These are phyloP conservation scores for Neodontobutis hainanensis DNA, from an alignment of 2,113 vertebrate species.

Conservation along the genomic window DNA sequence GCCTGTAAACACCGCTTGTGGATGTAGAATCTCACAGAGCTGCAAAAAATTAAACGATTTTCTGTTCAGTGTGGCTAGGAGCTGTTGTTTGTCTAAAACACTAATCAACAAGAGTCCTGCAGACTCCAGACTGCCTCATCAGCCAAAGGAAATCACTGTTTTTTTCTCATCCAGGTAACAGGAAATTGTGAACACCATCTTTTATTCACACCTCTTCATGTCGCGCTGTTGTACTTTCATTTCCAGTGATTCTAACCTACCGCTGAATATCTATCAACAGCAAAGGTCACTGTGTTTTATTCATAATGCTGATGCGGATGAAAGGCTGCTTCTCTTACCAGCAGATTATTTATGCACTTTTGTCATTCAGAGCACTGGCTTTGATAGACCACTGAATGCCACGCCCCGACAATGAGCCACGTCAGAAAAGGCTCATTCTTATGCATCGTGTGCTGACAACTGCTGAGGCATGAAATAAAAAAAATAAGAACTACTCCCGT, in stretches of 20 bases:
- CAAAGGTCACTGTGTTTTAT: slow-evolving; percentile 41
- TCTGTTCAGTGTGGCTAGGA: background rate
- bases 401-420: slow-evolving; percentile 9
- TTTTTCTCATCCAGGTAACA: slow-evolving; percentile 1
- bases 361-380: slow-evolving; percentile 11
- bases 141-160: slow-evolving; percentile 11
- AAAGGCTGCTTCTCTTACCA: background rate
- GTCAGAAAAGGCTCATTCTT: slow-evolving; percentile 18
- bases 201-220: slow-evolving; percentile 13
- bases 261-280: slow-evolving; percentile 5
- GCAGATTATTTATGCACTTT: slow-evolving; percentile 23
- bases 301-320: slow-evolving; percentile 2
- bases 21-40: slow-evolving; percentile 5
- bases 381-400: slow-evolving; percentile 23
- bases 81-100: background rate
- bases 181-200: slow-evolving; percentile 7
- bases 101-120: background rate
- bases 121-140: slow-evolving; percentile 8
- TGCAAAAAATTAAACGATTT: slow-evolving; percentile 9
- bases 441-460: slow-evolving; percentile 23
- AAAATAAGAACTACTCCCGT: background rate
- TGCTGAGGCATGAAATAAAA: slow-evolving; percentile 51
- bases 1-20: no score
- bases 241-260: slow-evolving; percentile 9
- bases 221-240: slow-evolving; percentile 6